Percentiles rank a stretch among this genome's conserved stretches.
Evolutionary conservation across 2,797 vertebrate species (phyloP).

Genomic region (Staurois parvus): DNA sequence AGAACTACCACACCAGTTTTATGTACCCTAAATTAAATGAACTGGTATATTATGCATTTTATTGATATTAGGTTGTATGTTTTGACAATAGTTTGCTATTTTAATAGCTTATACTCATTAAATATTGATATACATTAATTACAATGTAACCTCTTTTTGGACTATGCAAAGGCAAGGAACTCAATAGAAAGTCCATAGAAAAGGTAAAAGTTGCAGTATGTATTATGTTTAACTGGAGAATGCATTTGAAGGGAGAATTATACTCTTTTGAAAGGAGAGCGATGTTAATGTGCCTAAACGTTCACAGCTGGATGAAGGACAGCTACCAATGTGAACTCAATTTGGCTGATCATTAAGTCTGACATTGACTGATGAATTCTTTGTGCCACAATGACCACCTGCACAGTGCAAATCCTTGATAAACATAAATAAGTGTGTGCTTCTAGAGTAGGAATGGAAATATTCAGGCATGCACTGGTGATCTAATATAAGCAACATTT

Average conservation of each 20-base stretch:
- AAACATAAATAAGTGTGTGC: slow-evolving; percentile 44
- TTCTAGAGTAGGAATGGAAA: slow-evolving; percentile 2
- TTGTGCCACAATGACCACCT: slow-evolving; percentile 58
- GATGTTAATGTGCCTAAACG: slow-evolving; percentile 51
- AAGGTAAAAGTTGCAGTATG: background rate
- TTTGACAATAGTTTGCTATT: no score
- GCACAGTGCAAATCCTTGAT: slow-evolving; percentile 58
- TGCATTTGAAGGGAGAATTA: slow-evolving; percentile 4
- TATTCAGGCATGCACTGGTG: background rate
- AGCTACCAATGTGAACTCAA: slow-evolving; percentile 61
- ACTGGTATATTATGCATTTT: no score
- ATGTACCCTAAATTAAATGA: no score
- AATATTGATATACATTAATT: no score
- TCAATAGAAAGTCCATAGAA: background rate
- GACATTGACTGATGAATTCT: slow-evolving; percentile 64
- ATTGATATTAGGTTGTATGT: no score
- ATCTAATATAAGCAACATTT: background rate
- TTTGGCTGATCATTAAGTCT: slow-evolving; percentile 66
- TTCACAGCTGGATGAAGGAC: slow-evolving; percentile 64
- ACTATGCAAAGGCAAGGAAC: background rate
- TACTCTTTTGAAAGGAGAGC: background rate
- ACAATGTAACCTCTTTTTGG: background rate
- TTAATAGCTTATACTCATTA: no score
- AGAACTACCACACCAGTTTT: no score
- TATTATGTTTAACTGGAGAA: slow-evolving; percentile 5